These are phyloP conservation scores for Orcinus orca DNA, from an alignment of 2,113 vertebrate genomes.

Conservation along the genomic window DNA sequence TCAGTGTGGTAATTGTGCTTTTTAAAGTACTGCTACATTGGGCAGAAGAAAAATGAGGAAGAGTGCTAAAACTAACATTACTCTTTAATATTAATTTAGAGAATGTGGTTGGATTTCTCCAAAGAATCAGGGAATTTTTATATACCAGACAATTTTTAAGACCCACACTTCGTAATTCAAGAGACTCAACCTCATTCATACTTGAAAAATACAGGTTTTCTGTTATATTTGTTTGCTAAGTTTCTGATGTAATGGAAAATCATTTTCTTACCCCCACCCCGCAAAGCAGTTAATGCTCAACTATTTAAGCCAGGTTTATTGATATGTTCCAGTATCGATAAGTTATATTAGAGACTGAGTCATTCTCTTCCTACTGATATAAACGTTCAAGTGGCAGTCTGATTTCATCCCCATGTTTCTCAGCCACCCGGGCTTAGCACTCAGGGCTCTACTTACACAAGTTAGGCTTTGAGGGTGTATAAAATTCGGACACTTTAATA, in stretches of 20 bases:
- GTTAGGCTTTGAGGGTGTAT: background rate
- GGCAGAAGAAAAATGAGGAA: slow-evolving; percentile 55
- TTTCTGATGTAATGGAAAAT: slow-evolving; percentile 23
- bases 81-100: slow-evolving; percentile 60
- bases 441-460: background rate
- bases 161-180: slow-evolving; percentile 31
- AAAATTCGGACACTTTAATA: slow-evolving; percentile 3
- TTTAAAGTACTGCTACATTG: slow-evolving; percentile 25
- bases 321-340: background rate
- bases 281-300: background rate
- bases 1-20: slow-evolving; percentile 45
- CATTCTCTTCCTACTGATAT: background rate
- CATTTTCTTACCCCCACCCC: background rate
- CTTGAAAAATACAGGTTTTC: slow-evolving; percentile 52
- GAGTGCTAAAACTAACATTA: slow-evolving; percentile 41
- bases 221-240: slow-evolving; percentile 23
- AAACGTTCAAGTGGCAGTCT: background rate
- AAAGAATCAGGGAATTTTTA: slow-evolving; percentile 10
- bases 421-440: background rate
- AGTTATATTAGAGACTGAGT: background rate
- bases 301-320: background rate
- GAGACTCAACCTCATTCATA: slow-evolving; percentile 42
- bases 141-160: slow-evolving; percentile 39
- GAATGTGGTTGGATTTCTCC: background rate
- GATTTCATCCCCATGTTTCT: background rate